Evolutionary conservation across 2,797 vertebrate species (phyloP), one percentile per base, ranked within the genome.

Genomic region (Melopsittacus undulatus): DNA sequence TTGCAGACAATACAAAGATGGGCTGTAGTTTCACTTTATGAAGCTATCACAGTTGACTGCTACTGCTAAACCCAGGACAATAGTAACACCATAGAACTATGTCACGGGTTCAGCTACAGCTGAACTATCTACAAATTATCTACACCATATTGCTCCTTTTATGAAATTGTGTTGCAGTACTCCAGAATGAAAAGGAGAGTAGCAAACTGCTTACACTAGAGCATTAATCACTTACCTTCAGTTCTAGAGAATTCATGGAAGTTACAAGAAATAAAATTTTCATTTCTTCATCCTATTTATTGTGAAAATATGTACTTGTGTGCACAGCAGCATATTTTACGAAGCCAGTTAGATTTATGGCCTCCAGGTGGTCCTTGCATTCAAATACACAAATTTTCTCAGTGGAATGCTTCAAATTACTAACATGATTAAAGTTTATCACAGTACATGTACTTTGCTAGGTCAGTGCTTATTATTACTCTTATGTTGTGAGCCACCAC

Each of bases 231-330:
- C 16, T 62, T 59, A 17, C 21, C 18, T 81, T 83, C 40, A 68
- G 9, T 38, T 70, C 45, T 4, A 38, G 8, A 67, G 2, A 16
- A 21, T 19, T 17, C 0, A 0, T 51, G 15, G 49, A 79, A 79
- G 38, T 51, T 57, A 36, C 13, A 43, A 74, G 12, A 87, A 78
- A 76, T 15, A 64, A 83, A 80, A 78, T 18, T 30, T 30, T 2
- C 27, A n/a, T 84, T 66, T 81, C 9, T 42, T 78, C 5, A 74
- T 56, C 24, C 19, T 83, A 43, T 72, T 91, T 75, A 29, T 43
- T 64, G 63, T 29, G 24, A 68, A 75, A 81, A 46, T 2, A 48
- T 32, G 5, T 11, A 57, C 36, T 5, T 56, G 11, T 18, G 73
- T 66, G 22, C 30, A 57, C 23, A 72, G 54, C 9, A 49, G 23